A percentile compares a stretch with the other conserved stretches of the same genome.
Conservation (phyloP, 2,113 vertebrate species). For the Tretioscincus oriximinensis region DNA sequence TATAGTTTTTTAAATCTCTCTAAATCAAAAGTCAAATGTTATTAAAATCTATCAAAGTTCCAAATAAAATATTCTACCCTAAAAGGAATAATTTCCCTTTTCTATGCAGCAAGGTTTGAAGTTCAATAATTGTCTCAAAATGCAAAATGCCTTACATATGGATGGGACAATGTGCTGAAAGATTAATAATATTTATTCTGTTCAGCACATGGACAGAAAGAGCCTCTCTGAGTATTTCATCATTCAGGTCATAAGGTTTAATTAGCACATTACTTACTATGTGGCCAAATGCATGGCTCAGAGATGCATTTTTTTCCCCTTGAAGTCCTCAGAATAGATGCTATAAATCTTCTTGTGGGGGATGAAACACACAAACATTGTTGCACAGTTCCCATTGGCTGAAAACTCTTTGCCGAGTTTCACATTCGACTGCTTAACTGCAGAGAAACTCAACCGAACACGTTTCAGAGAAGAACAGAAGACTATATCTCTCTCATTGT, state of each 20-base stretch:
- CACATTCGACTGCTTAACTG: conserved; percentile 64
- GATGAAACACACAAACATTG: conserved; percentile 51
- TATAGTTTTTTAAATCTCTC: too few relatives aligned
- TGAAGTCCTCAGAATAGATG: conserved; percentile 69
- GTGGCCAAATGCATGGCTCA: conserved; percentile 65
- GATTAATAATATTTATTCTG: conserved; percentile 38
- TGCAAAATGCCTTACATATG: conserved; percentile 9
- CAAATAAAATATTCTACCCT: not conserved
- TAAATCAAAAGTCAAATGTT: not conserved
- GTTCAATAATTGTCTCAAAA: conserved; percentile 29
- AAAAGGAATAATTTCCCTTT: not conserved
- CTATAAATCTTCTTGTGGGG: conserved; percentile 67
- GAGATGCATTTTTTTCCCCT: conserved; percentile 45
- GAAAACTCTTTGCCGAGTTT: conserved; percentile 48
- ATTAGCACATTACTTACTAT: conserved; percentile 71
- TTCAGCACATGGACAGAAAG: conserved; percentile 26
- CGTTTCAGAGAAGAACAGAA: conserved; percentile 62
- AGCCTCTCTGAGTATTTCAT: conserved; percentile 47
- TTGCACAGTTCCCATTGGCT: conserved; percentile 60
- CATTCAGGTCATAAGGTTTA: conserved; percentile 73
- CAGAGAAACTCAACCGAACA: conserved; percentile 47
- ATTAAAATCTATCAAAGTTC: not conserved
- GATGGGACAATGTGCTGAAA: not conserved
- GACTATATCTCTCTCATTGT: conserved; percentile 69
- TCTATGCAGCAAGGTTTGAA: not conserved